Percentiles rank a stretch among this genome's conserved stretches.
Evolutionary conservation across 2,888 invertebrate genomes (phyloP).

Genomic region (Ophioninae sp.): DNA sequence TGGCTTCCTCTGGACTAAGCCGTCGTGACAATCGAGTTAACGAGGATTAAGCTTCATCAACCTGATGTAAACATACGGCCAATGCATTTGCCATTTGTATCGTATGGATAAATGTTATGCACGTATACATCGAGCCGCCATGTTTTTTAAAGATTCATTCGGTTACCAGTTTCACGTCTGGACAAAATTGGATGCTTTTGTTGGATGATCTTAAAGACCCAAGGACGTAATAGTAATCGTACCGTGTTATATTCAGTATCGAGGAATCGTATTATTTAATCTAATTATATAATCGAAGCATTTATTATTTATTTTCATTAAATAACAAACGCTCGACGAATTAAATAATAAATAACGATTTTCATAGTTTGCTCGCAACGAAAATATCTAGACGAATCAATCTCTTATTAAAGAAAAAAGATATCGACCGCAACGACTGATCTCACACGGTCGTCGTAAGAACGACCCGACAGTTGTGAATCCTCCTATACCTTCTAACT

Average conservation of each 20-base stretch:
- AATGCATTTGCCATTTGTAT: not conserved
- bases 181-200: too few relatives aligned
- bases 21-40: conserved; percentile 10
- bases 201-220: too few relatives aligned
- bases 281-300: too few relatives aligned
- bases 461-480: not conserved
- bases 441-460: not conserved
- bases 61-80: not conserved
- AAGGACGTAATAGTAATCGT: too few relatives aligned
- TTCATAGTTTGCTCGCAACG: not conserved
- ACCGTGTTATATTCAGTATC: too few relatives aligned
- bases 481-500: not conserved
- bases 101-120: not conserved
- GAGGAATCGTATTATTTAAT: too few relatives aligned
- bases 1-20: conserved; percentile 7
- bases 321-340: too few relatives aligned
- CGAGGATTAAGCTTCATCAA: conserved; percentile 1
- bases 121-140: not conserved
- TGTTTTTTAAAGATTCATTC: too few relatives aligned
- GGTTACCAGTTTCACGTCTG: too few relatives aligned
- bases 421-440: not conserved
- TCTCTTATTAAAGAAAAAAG: not conserved
- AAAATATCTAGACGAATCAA: not conserved
- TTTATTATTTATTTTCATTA: too few relatives aligned
- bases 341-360: too few relatives aligned